Base-by-base conservation (phyloP, 2,888 invertebrate genomes). In the Psylliodes chrysocephalus region DNA sequence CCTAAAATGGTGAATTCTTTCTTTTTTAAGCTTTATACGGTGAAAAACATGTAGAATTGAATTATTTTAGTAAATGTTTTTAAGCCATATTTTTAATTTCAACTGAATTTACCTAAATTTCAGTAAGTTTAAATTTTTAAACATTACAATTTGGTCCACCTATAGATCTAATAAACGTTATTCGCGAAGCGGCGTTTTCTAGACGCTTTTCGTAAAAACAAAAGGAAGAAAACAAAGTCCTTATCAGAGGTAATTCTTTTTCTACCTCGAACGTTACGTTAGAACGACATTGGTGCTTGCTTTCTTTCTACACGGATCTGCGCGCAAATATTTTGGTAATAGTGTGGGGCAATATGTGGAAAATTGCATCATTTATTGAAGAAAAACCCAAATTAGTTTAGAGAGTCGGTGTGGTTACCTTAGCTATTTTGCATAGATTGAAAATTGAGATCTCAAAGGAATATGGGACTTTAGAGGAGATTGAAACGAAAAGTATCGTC, bases 191-290 rank as follows among this genome's bases (percentile, higher is more conserved):
- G 33, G 7, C 33, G n/a, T n/a, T 33, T 8, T 33, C n/a, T 8
- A 6, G 15, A 15, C 38, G 42, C 69, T 33, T 69, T 69, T 68
- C 63, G 42, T 49, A 71, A 77, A 75, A 78, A 77, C 75, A 77
- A 76, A 77, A 76, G 73, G 72, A 75, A 71, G 74, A 75, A 75
- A 75, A 75, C 72, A 75, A 71, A 68, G 64, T 71, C 68, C 69
- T 73, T 69, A 69, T 67, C 67, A 46, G 57, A 46, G 61, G 63
- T 63, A 69, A 64, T 59, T 59, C 59, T 59, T 59, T 59, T 59
- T 51, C 59, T 49, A 49, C 51, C 46, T 53, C 47, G 12, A 35
- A 51, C 46, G 60, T 38, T 25, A 53, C 44, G 51, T 40, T 44
- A 30, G 42, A 60, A 38, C 18, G 42, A 30, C 42, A 52, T 15